These are phyloP conservation scores for Macrosoma leucophasiata DNA, from an alignment of 2,888 invertebrate genomes.

Conservation along the genomic window DNA sequence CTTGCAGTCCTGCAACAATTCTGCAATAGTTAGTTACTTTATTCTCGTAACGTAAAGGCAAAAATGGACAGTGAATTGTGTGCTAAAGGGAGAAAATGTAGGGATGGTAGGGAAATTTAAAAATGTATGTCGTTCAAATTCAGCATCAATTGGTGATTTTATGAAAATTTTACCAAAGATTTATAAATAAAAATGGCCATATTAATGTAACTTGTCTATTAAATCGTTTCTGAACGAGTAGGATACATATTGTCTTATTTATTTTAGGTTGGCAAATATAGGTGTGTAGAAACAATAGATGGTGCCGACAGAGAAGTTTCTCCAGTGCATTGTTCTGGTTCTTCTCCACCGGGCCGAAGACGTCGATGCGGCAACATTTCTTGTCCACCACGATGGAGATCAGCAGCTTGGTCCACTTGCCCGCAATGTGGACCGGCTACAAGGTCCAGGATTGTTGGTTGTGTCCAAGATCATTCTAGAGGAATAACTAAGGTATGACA, in stretches of 20 bases:
- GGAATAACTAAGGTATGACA: constrained; percentile 58
- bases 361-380: constrained; percentile 84
- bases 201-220: background rate
- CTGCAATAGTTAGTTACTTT: too few species aligned
- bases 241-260: constrained; percentile 2
- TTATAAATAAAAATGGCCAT: too few species aligned
- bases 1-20: too few species aligned
- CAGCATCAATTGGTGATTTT: too few species aligned
- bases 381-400: constrained; percentile 89
- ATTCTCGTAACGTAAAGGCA: too few species aligned
- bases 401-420: constrained; percentile 86
- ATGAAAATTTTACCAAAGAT: too few species aligned
- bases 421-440: constrained; percentile 85
- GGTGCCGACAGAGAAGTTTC: constrained; percentile 79
- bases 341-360: constrained; percentile 75
- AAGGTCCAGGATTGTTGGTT: constrained; percentile 83
- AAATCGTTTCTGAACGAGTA: background rate
- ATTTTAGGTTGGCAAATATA: constrained; percentile 78
- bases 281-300: constrained; percentile 80
- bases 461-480: constrained; percentile 77
- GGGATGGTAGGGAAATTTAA: too few species aligned
- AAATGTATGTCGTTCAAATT: too few species aligned
- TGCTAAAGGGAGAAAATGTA: too few species aligned
- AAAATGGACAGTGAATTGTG: too few species aligned
- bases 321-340: constrained; percentile 68